Conservation (phyloP, 2,888 invertebrate genomes). For the Brenthis ino region DNA sequence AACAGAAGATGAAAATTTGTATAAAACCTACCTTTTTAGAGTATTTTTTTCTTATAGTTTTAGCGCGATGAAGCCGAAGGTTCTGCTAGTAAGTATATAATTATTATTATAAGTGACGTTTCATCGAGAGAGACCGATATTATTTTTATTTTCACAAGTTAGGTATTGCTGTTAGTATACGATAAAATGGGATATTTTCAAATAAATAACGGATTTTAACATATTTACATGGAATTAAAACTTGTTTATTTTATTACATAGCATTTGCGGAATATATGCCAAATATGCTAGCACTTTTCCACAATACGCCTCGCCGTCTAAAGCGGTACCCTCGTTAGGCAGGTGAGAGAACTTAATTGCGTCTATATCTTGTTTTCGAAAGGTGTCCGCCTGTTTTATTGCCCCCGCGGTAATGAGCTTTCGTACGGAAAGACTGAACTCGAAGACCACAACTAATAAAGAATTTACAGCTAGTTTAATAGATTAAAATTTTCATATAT, state of each 20-base stretch:
- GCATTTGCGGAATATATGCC: background rate
- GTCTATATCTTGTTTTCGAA: slow-evolving; percentile 33
- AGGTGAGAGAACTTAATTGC: slow-evolving; percentile 36
- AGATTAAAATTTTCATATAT: background rate
- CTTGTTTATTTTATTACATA: background rate
- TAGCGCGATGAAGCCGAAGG: no score
- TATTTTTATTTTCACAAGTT: no score
- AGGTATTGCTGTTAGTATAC: no score
- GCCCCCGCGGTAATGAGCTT: slow-evolving; percentile 40
- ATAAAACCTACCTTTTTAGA: no score
- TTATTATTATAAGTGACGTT: no score
- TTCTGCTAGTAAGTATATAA: no score
- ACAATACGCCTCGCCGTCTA: slow-evolving; percentile 3
- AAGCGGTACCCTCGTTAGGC: slow-evolving; percentile 27
- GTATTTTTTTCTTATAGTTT: no score
- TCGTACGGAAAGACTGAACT: slow-evolving; percentile 19
- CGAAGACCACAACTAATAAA: slow-evolving; percentile 16
- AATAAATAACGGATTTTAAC: no score
- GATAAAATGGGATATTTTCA: no score
- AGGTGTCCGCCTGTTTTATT: slow-evolving; percentile 41
- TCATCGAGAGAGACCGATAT: no score
- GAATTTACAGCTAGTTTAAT: background rate
- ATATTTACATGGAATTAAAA: no score
- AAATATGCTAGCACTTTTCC: background rate
- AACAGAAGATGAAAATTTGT: no score